Evolutionary conservation across 2,113 vertebrate species (phyloP).

Genomic region (Perca fluviatilis): DNA sequence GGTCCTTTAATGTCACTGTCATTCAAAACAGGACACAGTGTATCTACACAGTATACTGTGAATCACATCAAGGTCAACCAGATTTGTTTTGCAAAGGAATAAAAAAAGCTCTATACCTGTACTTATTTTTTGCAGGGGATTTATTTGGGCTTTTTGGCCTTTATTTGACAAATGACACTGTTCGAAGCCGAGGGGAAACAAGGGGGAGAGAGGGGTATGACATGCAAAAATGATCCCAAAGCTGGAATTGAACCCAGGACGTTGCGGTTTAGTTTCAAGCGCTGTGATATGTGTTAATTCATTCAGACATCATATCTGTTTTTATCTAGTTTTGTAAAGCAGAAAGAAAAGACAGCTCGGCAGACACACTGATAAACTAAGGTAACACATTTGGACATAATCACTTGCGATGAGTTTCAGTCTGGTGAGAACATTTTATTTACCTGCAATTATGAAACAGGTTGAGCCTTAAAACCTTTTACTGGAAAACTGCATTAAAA

Average conservation of each 20-base stretch:
- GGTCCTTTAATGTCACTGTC: conserved; percentile 14
- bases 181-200: too few relatives aligned
- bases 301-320: background rate
- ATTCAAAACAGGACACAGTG: conserved; percentile 6
- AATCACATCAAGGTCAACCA: conserved; percentile 8
- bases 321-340: background rate
- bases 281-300: background rate
- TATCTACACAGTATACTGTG: background rate
- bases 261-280: background rate
- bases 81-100: background rate
- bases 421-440: conserved; percentile 1
- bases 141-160: background rate
- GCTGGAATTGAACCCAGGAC: background rate
- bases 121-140: too few relatives aligned
- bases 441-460: conserved; percentile 5
- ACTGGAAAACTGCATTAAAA: background rate
- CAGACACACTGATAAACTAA: background rate
- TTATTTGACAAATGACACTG: background rate
- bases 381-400: background rate
- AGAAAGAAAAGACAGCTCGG: background rate
- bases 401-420: background rate
- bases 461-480: background rate
- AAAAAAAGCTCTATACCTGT: background rate
- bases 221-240: background rate
- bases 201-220: background rate